Evolutionary conservation across 2,888 invertebrate species (phyloP).

Genomic region (Gasteruption jaculator): DNA sequence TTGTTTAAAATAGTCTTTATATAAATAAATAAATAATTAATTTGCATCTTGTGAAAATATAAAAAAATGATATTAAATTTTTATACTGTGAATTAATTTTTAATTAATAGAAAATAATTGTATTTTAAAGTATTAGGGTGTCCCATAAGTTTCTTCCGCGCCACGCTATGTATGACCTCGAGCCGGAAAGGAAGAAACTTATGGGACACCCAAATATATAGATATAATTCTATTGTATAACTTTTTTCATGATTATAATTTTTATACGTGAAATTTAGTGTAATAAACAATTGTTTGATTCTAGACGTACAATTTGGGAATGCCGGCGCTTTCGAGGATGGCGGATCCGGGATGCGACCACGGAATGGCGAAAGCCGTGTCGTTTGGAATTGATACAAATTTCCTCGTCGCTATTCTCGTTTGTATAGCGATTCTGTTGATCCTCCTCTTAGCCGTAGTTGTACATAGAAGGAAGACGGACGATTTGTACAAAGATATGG

Average conservation of each 20-base stretch:
- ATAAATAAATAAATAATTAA: too few relatives aligned
- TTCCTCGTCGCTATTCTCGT: constrained; percentile 87
- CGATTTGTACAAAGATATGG: constrained; percentile 85
- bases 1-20: too few relatives aligned
- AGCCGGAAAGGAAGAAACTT: too few relatives aligned
- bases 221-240: too few relatives aligned
- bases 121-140: too few relatives aligned
- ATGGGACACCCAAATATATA: too few relatives aligned
- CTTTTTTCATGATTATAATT: too few relatives aligned
- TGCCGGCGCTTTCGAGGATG: constrained; percentile 68
- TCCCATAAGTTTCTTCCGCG: too few relatives aligned
- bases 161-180: too few relatives aligned
- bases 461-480: constrained; percentile 85
- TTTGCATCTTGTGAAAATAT: too few relatives aligned
- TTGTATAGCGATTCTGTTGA: constrained; percentile 77
- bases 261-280: not conserved
- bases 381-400: constrained; percentile 80
- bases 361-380: constrained; percentile 70
- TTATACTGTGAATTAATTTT: not conserved
- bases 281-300: constrained; percentile 7
- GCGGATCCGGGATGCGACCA: constrained; percentile 72
- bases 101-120: not conserved
- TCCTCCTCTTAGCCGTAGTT: constrained; percentile 83
- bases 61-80: not conserved
- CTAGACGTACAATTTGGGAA: constrained; percentile 86